Conservation (phyloP, 2,797 vertebrate genomes). For the Sebastes variabilis region DNA sequence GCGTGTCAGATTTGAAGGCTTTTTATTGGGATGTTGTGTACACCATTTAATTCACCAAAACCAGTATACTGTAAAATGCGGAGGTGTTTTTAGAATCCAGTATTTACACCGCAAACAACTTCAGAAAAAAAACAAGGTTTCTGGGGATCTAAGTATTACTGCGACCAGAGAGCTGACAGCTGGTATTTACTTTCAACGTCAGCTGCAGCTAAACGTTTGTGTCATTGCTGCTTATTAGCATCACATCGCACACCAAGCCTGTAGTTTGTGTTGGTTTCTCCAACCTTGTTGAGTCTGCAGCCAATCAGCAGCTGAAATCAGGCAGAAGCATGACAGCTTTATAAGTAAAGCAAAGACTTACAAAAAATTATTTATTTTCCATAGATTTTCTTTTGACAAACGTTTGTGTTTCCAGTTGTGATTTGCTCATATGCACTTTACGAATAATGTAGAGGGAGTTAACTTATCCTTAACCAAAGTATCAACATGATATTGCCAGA, state of each 20-base stretch:
- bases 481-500: background rate
- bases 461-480: background rate
- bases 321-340: background rate
- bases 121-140: background rate
- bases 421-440: background rate
- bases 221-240: slow-evolving; percentile 4
- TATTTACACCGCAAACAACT: slow-evolving; percentile 13
- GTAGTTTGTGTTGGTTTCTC: background rate
- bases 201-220: slow-evolving; percentile 21
- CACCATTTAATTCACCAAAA: background rate
- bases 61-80: background rate
- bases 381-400: background rate
- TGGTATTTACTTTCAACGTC: slow-evolving; percentile 34
- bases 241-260: background rate
- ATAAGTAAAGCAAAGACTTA: background rate
- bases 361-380: background rate
- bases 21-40: background rate
- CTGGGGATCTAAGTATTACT: background rate
- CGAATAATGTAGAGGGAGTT: background rate
- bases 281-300: background rate
- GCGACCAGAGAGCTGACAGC: background rate
- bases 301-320: background rate
- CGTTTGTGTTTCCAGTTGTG: too few relatives aligned
- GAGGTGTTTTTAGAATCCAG: background rate
- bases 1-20: background rate